These are phyloP conservation scores for Drosophila pseudotalamancana DNA, from an alignment of 2,888 invertebrate genomes.

Conservation along the genomic window DNA sequence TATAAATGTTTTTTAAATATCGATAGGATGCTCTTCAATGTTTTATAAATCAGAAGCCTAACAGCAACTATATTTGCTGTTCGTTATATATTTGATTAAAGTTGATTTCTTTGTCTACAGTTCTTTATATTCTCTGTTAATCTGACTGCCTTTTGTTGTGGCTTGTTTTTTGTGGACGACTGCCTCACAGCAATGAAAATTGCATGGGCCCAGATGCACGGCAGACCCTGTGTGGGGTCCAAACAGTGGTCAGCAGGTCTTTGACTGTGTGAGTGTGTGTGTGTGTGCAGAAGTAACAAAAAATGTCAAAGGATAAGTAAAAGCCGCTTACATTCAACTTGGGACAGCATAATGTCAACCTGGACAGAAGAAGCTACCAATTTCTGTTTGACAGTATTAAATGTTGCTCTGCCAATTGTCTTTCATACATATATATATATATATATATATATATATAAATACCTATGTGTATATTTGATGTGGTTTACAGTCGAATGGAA, in stretches of 20 bases:
- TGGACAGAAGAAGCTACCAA: constrained; percentile 46
- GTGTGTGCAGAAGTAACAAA: constrained; percentile 55
- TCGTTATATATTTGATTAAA: background rate
- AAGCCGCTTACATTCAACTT: constrained; percentile 65
- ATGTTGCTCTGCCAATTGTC: constrained; percentile 54
- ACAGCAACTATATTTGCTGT: background rate
- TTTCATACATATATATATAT: constrained; percentile 26
- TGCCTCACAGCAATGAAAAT: constrained; percentile 49
- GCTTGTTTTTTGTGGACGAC: constrained; percentile 27
- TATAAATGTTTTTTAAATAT: too few relatives aligned
- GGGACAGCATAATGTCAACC: constrained; percentile 47
- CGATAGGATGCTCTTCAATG: too few relatives aligned
- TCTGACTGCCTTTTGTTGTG: constrained; percentile 57
- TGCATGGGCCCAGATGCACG: constrained; percentile 51
- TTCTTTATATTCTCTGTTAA: constrained; percentile 2
- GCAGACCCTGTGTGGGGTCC: background rate
- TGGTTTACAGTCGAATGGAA: constrained; percentile 35
- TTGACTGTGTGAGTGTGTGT: background rate
- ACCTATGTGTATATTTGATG: too few relatives aligned
- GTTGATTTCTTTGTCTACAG: constrained; percentile 19
- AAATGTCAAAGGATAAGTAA: constrained; percentile 69
- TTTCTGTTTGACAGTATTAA: constrained; percentile 62
- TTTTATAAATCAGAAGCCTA: too few relatives aligned
- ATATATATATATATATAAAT: background rate
- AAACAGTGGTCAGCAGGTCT: background rate